Conservation (phyloP, 1,140 invertebrate genomes). For the Drosophila sproati region DNA sequence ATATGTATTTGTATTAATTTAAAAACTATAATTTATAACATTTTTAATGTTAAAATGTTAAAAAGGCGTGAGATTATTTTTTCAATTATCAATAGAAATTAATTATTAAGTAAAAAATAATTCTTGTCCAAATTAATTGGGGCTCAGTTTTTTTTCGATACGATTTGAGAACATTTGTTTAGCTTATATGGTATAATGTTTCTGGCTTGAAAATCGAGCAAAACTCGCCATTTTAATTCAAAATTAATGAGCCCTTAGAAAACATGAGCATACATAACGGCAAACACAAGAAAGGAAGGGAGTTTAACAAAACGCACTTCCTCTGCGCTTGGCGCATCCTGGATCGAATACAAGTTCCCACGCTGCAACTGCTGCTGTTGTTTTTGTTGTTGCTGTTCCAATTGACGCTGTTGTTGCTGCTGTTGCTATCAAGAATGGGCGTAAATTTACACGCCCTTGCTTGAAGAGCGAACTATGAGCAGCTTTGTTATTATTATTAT, state of each 20-base stretch:
- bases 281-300: background rate
- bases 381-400: background rate
- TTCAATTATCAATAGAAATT: too few species aligned
- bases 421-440: constrained; percentile 10
- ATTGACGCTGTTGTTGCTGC: background rate
- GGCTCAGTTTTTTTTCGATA: too few species aligned
- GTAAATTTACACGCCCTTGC: constrained; percentile 21
- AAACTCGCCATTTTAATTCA: background rate
- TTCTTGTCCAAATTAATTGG: too few species aligned
- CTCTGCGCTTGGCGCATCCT: constrained; percentile 10
- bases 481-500: constrained; percentile 4
- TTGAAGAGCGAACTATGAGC: constrained; percentile 2
- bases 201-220: too few species aligned
- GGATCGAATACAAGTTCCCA: constrained; percentile 30
- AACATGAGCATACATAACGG: background rate
- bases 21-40: too few species aligned
- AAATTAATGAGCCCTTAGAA: background rate
- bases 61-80: too few species aligned
- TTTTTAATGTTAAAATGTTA: too few species aligned
- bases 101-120: too few species aligned
- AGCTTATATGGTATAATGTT: too few species aligned
- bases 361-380: constrained; percentile 7
- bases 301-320: constrained; percentile 29
- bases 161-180: too few species aligned
- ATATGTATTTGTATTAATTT: too few species aligned